Evolutionary conservation across 2,113 vertebrate species (phyloP).

Genomic region (Silurus asotus): DNA sequence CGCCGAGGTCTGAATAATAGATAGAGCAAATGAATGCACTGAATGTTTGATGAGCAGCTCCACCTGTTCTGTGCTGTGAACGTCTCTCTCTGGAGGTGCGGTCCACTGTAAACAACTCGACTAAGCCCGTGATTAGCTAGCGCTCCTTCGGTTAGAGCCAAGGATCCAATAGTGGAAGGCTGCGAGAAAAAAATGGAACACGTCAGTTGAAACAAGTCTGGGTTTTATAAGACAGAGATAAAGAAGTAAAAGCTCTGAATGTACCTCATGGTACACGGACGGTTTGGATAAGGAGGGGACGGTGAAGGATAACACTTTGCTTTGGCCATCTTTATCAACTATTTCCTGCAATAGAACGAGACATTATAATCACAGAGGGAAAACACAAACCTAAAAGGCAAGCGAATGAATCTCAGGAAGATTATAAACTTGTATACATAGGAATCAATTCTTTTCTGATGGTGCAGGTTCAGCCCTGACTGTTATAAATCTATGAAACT

Average conservation of each 20-base stretch:
- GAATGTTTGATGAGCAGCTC: slow-evolving; percentile 49
- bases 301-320: slow-evolving; percentile 90
- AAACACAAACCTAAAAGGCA: not conserved
- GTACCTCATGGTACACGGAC: slow-evolving; percentile 96
- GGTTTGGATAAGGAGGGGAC: slow-evolving; percentile 97
- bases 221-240: not conserved
- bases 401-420: not conserved
- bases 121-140: slow-evolving; percentile 92
- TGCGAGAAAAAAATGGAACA: slow-evolving; percentile 48
- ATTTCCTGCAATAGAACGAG: slow-evolving; percentile 82
- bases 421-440: not conserved
- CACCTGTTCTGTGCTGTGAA: slow-evolving; percentile 97
- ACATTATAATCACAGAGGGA: not conserved
- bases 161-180: slow-evolving; percentile 94
- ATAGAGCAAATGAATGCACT: slow-evolving; percentile 22
- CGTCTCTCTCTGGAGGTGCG: slow-evolving; percentile 93
- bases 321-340: slow-evolving; percentile 94
- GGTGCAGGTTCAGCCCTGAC: too few relatives aligned
- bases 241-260: slow-evolving; percentile 43
- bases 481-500: too few relatives aligned
- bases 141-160: slow-evolving; percentile 94
- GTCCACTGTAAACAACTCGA: slow-evolving; percentile 93
- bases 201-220: slow-evolving; percentile 27
- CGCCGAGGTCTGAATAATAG: slow-evolving; percentile 44
- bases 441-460: too few relatives aligned